A percentile compares a stretch with the other conserved stretches of the same genome.
These are phyloP conservation scores for Aethina tumida DNA, from an alignment of 1,140 invertebrate genomes.

Conservation along the genomic window DNA sequence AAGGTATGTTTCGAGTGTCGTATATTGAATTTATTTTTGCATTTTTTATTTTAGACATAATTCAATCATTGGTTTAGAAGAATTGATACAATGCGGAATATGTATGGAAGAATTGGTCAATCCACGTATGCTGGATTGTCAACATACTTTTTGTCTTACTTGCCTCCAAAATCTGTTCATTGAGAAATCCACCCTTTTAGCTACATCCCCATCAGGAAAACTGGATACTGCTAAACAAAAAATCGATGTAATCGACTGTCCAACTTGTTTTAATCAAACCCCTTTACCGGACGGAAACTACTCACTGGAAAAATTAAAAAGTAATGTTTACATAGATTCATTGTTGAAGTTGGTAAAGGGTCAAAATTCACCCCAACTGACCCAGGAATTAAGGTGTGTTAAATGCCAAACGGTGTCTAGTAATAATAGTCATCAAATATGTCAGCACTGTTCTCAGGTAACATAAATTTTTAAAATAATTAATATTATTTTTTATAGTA, in stretches of 20 bases:
- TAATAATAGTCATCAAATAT: conserved; percentile 36
- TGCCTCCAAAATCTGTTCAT: conserved; percentile 42
- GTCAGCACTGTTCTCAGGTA: conserved; percentile 48
- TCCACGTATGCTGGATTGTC: conserved; percentile 63
- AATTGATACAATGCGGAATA: conserved; percentile 58
- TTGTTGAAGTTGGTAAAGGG: conserved; percentile 37
- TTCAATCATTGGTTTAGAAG: no score
- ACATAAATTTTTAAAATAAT: conserved; percentile 6
- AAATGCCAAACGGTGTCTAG: conserved; percentile 42
- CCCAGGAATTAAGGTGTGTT: conserved; percentile 22
- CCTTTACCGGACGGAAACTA: conserved; percentile 32
- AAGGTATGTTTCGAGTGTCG: no score
- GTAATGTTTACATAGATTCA: conserved; percentile 47
- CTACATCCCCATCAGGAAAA: no score
- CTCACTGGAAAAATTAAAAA: conserved; percentile 42
- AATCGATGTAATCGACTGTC: conserved; percentile 20
- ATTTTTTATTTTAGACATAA: no score
- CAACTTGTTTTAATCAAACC: conserved; percentile 27
- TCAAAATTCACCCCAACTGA: conserved; percentile 12
- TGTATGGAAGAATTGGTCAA: conserved; percentile 56
- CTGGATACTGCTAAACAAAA: conserved; percentile 6
- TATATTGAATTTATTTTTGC: no score
- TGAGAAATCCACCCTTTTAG: conserved; percentile 5
- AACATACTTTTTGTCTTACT: conserved; percentile 62
- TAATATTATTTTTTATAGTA: conserved; percentile 2